phyloP scores from a whole-genome alignment of 1,140 invertebrate genomes.

The Megalopta genalis region DNA sequence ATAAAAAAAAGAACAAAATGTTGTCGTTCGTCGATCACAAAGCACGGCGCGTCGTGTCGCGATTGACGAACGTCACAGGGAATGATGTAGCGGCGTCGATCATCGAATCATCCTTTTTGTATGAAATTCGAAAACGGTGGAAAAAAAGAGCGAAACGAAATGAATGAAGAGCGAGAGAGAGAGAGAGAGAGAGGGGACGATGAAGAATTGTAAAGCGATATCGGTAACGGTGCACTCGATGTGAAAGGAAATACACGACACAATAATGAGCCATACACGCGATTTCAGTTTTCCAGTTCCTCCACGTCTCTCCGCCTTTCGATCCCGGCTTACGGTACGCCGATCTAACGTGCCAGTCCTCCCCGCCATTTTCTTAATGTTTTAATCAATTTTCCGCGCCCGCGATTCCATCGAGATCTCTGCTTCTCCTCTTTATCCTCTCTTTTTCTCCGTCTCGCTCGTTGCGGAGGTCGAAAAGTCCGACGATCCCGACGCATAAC shows the following conservation, averaged over 20 bases:
- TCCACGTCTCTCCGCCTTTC: neutral
- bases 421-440: no score
- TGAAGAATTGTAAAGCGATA: constrained; percentile 62
- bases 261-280: constrained; percentile 49
- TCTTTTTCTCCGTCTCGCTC: no score
- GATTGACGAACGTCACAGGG: constrained; percentile 1
- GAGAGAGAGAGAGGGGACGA: neutral
- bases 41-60: neutral
- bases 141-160: no score
- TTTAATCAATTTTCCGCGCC: no score
- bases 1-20: constrained; percentile 1
- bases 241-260: constrained; percentile 66
- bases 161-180: no score
- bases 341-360: neutral
- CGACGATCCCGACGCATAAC: no score
- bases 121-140: constrained; percentile 10
- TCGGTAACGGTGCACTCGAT: constrained; percentile 66
- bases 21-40: neutral
- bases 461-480: no score
- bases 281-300: constrained; percentile 12
- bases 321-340: constrained; percentile 10
- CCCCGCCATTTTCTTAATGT: no score
- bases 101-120: constrained; percentile 62
- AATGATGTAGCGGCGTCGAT: constrained; percentile 29
- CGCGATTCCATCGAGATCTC: no score